Conservation (phyloP, 2,888 invertebrate species). For the Amblyjoppa proteus region DNA sequence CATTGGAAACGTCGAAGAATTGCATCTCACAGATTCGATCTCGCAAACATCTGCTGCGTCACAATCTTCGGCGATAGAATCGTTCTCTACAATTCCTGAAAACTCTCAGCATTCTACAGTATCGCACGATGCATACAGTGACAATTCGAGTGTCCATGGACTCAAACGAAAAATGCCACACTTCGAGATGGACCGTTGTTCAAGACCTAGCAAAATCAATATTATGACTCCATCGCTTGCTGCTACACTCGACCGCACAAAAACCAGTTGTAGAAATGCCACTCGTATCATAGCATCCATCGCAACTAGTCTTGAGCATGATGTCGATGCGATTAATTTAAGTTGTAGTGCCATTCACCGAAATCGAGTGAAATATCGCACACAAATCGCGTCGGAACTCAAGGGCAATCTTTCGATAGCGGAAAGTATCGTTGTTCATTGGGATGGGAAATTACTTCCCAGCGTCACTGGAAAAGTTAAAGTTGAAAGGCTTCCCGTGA, state of each 20-base stretch:
- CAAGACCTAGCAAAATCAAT: constrained; percentile 9
- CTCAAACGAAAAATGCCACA: neutral
- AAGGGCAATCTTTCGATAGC: constrained; percentile 11
- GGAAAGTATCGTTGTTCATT: constrained; percentile 51
- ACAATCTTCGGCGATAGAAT: neutral
- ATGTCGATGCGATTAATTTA: constrained; percentile 23
- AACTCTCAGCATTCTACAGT: neutral
- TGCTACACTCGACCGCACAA: constrained; percentile 10
- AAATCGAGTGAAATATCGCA: constrained; percentile 31
- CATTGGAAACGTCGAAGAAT: neutral
- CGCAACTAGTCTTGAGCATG: constrained; percentile 13
- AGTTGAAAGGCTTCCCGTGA: constrained; percentile 61
- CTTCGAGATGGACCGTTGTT: neutral
- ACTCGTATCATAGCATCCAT: constrained; percentile 47
- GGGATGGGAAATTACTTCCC: constrained; percentile 65
- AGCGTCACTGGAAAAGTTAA: constrained; percentile 50
- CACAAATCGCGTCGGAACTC: neutral
- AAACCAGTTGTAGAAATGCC: constrained; percentile 41
- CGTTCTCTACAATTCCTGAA: neutral
- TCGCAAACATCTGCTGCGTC: neutral
- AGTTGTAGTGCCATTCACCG: constrained; percentile 28
- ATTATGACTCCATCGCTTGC: constrained; percentile 24
- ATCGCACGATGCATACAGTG: neutral
- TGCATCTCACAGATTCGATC: neutral
- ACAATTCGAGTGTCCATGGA: neutral